Base-by-base conservation (phyloP, 2,797 vertebrate species). In the Ataeniobius toweri region DNA sequence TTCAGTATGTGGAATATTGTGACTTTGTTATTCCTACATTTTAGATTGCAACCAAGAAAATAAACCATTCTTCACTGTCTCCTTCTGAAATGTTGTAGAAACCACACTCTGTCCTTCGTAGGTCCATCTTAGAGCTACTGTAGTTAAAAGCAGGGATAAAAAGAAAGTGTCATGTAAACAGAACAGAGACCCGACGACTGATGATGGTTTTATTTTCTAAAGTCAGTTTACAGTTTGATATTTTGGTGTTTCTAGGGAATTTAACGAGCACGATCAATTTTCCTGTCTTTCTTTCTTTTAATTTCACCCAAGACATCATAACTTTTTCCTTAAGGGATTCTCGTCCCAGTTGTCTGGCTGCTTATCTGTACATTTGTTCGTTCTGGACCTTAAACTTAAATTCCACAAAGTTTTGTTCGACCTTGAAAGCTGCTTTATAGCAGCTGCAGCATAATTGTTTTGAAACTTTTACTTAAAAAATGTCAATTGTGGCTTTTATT, bases 401-500 rank as follows among this genome's bases (percentile, higher is more conserved):
- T 74, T 39, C 50, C 63, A 3, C 68, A 9, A 80, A 85, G 59
- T 90, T 88, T 51, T 3, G 79, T 83, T 76, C 89, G 89, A 91
- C 91, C 90, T 93, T 93, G 85, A 82, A 41, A 53, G 48, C 73
- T 24, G 56, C 63, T 68, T 39, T 5, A 58, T 28, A n/a, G 78
- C 76, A 59, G 73, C 80, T 18, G 51, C 78, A 76, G 85, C 31
- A 63, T 85, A 84, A 86, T 90, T 89, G 85, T 83, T 77, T 55
- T 67, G 71, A 82, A 76, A 84, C 71, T 56, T 74, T 72, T 36
- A 7, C 3, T 18, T 71, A 76, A 75, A 83, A 81, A 76, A 76
- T 86, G 91, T 90, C 89, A 88, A 86, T 90, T 82, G 89, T 79
- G 56, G 84, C 85, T 91, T 88, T 92, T 89, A 90, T 88, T 89